Base-by-base conservation (phyloP, 37 sponge, comb jelly and placozoan genomes). In the Ephydatia muelleri region DNA sequence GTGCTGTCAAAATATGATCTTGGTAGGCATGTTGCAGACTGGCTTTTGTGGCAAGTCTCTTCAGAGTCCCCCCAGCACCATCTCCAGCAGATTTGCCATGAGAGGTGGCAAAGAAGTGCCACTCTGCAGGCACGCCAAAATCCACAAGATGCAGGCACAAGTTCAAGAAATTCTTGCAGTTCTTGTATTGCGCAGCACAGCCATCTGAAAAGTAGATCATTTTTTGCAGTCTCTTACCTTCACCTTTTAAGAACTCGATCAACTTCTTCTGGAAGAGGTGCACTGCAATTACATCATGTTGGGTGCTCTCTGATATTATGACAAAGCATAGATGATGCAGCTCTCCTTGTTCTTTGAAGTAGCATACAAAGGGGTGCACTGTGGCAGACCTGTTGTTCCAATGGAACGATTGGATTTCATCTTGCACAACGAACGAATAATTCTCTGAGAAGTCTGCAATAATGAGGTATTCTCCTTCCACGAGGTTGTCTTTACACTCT, bases 31-130 rank as follows among this genome's bases (percentile, higher is more conserved):
- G n/a, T n/a, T n/a, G n/a, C n/a, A n/a, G n/a, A n/a, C n/a, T n/a
- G n/a, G n/a, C n/a, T n/a, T n/a, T n/a, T n/a, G n/a, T n/a, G n/a
- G n/a, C n/a, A n/a, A n/a, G n/a, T n/a, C n/a, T n/a, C n/a, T n/a
- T n/a, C n/a, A n/a, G n/a, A n/a, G n/a, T n/a, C n/a, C n/a, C n/a
- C n/a, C n/a, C n/a, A n/a, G n/a, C n/a, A n/a, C n/a, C n/a, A n/a
- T n/a, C n/a, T n/a, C n/a, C n/a, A n/a, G n/a, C n/a, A n/a, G n/a
- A n/a, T n/a, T n/a, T n/a, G n/a, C n/a, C n/a, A n/a, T n/a, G n/a
- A n/a, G n/a, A n/a, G n/a, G 84, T 84, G n/a, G 84, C 84, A 76
- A 65, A 68, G 70, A 85, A 85, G 37, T 85, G 66, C 86, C 86
- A 85, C 28, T 67, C 78, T 67, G 43, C 86, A 57, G 33, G 49